Conservation (phyloP, 2,888 invertebrate species). For the Phytoseiulus persimilis region DNA sequence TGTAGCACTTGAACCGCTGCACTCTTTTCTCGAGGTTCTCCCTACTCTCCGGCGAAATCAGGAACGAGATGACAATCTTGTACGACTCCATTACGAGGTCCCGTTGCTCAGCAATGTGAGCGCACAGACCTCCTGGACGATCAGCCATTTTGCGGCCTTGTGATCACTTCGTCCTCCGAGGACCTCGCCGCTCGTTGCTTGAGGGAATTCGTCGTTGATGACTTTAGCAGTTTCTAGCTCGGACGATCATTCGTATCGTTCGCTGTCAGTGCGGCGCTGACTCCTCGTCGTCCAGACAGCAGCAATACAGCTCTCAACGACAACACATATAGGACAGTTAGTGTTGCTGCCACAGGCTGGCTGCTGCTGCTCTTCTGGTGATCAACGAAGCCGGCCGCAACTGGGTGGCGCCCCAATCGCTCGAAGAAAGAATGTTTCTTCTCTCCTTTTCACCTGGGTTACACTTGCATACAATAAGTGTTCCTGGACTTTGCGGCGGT, state of each 20-base stretch:
- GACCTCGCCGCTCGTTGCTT: background rate
- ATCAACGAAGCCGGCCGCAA: slow-evolving; percentile 5
- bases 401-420: background rate
- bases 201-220: background rate
- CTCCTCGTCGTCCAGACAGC: background rate
- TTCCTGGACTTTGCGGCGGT: background rate
- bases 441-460: background rate
- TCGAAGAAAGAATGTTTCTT: slow-evolving; percentile 5
- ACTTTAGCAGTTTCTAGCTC: background rate
- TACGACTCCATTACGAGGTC: slow-evolving; percentile 18
- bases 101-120: slow-evolving; percentile 30
- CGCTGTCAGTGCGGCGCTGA: background rate
- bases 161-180: background rate
- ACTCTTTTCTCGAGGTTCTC: slow-evolving; percentile 25
- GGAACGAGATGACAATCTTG: background rate
- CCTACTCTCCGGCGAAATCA: background rate
- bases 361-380: background rate
- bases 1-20: slow-evolving; percentile 15
- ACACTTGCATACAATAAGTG: background rate
- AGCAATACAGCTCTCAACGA: background rate
- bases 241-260: background rate
- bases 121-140: slow-evolving; percentile 7
- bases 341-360: background rate
- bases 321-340: background rate
- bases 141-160: slow-evolving; percentile 5